A percentile compares a stretch with the other conserved stretches of the same genome.
phyloP scores from a whole-genome alignment of 2,888 invertebrate species.

The Ormyrus labotus region DNA sequence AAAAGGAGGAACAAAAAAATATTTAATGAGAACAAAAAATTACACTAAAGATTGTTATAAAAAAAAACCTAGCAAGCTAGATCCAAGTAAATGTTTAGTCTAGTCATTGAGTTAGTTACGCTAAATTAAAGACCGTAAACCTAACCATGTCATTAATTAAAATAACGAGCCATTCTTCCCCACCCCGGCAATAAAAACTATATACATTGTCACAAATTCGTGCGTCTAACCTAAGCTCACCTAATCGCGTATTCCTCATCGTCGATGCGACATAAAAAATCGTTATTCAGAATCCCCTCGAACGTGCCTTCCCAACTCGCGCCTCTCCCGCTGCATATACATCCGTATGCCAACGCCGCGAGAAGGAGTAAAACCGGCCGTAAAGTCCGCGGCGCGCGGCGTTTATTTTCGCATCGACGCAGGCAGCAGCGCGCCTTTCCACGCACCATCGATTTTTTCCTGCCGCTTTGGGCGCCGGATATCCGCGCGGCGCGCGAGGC shows the following conservation, averaged over 20 bases:
- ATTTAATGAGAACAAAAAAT: no score
- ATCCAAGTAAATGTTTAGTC: no score
- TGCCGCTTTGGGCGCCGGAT: slow-evolving; percentile 57
- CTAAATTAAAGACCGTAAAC: slow-evolving; percentile 4
- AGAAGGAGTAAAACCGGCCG: not conserved
- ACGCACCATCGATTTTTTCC: slow-evolving; percentile 49
- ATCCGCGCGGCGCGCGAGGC: slow-evolving; percentile 56
- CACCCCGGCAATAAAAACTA: not conserved
- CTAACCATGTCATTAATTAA: not conserved
- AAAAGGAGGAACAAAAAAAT: no score
- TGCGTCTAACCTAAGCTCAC: no score
- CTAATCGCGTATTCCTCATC: no score
- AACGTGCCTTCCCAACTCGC: not conserved
- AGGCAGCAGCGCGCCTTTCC: slow-evolving; percentile 1
- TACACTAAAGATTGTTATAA: no score
- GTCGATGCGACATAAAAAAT: no score
- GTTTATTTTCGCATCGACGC: slow-evolving; percentile 23
- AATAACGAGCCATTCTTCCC: slow-evolving; percentile 16
- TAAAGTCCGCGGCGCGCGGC: not conserved
- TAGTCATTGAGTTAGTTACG: slow-evolving; percentile 9
- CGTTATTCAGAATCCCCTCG: no score
- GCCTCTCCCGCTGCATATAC: not conserved
- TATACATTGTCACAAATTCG: not conserved
- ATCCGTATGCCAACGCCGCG: not conserved
- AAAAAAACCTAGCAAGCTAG: no score